Conservation (phyloP, 2,888 invertebrate genomes). For the Thereva unica region DNA sequence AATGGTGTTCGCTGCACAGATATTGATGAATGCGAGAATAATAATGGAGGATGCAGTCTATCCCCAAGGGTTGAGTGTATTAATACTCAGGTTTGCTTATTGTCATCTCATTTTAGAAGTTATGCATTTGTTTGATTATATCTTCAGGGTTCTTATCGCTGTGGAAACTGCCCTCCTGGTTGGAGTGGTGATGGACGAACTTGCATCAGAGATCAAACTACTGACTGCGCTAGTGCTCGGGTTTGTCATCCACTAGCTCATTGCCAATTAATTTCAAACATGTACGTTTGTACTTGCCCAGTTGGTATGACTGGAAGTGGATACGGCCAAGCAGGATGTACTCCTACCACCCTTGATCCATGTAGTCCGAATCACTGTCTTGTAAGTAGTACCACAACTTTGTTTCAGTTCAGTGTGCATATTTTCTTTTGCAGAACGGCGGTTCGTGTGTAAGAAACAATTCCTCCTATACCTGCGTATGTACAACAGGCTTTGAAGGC, state of each 20-base stretch:
- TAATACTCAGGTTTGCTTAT: slow-evolving; percentile 72
- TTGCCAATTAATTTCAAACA: slow-evolving; percentile 72
- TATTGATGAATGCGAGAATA: slow-evolving; percentile 81
- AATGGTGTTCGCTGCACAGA: slow-evolving; percentile 86
- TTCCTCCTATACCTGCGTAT: slow-evolving; percentile 50
- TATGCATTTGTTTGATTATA: background rate
- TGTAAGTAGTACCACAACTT: slow-evolving; percentile 40
- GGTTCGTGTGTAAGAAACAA: slow-evolving; percentile 49
- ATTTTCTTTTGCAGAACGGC: slow-evolving; percentile 64
- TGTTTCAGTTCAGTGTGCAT: slow-evolving; percentile 50
- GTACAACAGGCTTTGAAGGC: slow-evolving; percentile 58
- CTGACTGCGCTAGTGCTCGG: slow-evolving; percentile 49
- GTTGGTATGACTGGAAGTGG: slow-evolving; percentile 81
- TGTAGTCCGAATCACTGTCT: slow-evolving; percentile 65
- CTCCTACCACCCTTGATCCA: slow-evolving; percentile 50
- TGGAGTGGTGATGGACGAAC: slow-evolving; percentile 82
- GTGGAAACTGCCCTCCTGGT: slow-evolving; percentile 86
- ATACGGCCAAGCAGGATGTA: slow-evolving; percentile 77
- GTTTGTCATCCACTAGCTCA: slow-evolving; percentile 80
- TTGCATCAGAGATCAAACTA: slow-evolving; percentile 60
- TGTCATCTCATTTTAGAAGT: background rate
- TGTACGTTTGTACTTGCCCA: slow-evolving; percentile 77
- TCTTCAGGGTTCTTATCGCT: slow-evolving; percentile 76
- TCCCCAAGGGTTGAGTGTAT: slow-evolving; percentile 81
- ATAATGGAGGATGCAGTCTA: slow-evolving; percentile 88